Base-by-base conservation (phyloP, 2,797 vertebrate species). In the Urocyon cinereoargenteus region DNA sequence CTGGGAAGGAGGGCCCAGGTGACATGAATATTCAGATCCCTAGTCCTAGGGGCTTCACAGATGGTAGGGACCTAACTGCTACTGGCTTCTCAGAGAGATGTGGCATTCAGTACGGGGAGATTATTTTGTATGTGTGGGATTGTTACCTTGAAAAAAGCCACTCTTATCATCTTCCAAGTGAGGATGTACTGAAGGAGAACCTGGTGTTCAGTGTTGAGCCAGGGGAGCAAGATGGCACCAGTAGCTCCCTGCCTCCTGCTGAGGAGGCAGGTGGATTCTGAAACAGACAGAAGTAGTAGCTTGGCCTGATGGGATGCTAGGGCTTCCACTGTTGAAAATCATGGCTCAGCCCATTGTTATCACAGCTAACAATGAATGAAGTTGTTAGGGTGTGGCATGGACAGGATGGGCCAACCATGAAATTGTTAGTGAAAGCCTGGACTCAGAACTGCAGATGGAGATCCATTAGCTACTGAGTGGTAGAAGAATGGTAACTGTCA, bases 21-120 rank as follows among this genome's bases (percentile, higher is more conserved):
- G 77, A 84, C 94, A 19, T 86, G 97, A 96, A 94, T 98, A 92
- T 94, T 97, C 97, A 98, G 98, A 96, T 95, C 91, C 86, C 90
- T 61, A 94, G 91, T 77, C 96, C 28, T 93, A 95, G 92, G 79
- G 90, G 90, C 72, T 22, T 97, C 19, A 6, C 36, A 95, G 89
- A 83, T 95, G 90, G 82, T 0, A 31, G 95, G 94, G 79, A 51
- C 81, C 96, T 94, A 92, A 97, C 95, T 73, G 75, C 0, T 2
- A 34, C n/a, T 93, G 84, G 2, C 6, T n/a, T 97, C 95, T 97
- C 79, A 88, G 73, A 88, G 31, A 53, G 94, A 94, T 15, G 0
- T 53, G 93, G 73, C 90, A 75, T 96, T 79, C n/a, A 92, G 40
- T 96, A 89, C 82, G 22, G 90, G 79, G 82, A 87, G 81, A 82